Conservation (phyloP, 2,888 invertebrate species). For the Serrognathus titanus region DNA sequence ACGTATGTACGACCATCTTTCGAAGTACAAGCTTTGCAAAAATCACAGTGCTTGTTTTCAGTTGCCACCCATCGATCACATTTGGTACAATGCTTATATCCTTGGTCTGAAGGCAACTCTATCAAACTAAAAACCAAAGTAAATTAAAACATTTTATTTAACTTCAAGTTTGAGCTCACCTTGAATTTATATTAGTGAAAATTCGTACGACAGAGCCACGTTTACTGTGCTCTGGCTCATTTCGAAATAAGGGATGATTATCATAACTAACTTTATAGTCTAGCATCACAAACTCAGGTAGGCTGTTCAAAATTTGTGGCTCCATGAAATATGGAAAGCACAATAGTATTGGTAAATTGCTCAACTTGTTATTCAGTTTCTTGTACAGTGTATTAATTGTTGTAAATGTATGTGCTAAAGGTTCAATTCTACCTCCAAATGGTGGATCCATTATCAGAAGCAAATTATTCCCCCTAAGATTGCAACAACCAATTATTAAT, state of each 20-base stretch:
- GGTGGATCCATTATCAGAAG: constrained; percentile 82
- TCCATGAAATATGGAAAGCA: constrained; percentile 91
- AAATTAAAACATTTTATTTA: constrained; percentile 19
- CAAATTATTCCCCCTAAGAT: constrained; percentile 49
- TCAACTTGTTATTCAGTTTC: constrained; percentile 51
- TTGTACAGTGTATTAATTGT: constrained; percentile 57
- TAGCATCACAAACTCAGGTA: constrained; percentile 73
- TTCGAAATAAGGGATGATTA: constrained; percentile 72
- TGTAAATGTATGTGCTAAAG: constrained; percentile 67
- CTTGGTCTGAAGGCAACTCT: constrained; percentile 56
- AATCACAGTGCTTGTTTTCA: constrained; percentile 71
- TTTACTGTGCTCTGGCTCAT: constrained; percentile 58
- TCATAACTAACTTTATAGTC: constrained; percentile 85
- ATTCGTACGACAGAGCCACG: constrained; percentile 82
- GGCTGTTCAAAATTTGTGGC: constrained; percentile 63
- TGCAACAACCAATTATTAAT: constrained; percentile 10
- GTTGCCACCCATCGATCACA: constrained; percentile 68
- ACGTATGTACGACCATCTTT: constrained; percentile 69
- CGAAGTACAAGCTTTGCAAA: constrained; percentile 70
- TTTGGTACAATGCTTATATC: constrained; percentile 68
- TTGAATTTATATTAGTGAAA: constrained; percentile 74
- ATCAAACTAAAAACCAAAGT: constrained; percentile 35
- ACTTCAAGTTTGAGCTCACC: constrained; percentile 44
- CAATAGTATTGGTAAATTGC: constrained; percentile 67
- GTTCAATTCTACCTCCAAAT: constrained; percentile 86